phyloP scores from a whole-genome alignment of 2,113 vertebrate genomes.

The Puffinus mauretanicus region DNA sequence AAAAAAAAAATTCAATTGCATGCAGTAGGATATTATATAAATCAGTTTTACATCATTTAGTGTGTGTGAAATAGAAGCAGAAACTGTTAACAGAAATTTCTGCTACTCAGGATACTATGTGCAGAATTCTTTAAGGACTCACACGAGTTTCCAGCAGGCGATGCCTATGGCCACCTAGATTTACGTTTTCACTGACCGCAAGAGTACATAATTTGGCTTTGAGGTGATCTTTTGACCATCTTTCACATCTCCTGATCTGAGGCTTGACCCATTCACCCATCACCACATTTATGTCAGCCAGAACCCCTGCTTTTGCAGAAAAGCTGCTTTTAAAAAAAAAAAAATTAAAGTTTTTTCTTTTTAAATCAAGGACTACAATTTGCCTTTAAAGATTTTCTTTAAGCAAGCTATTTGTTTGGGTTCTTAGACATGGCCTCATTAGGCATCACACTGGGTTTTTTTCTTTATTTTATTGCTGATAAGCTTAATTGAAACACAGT shows the following conservation, averaged over 20 bases:
- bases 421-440: background rate
- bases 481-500: background rate
- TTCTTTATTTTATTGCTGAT: background rate
- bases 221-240: background rate
- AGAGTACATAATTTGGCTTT: background rate
- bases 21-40: background rate
- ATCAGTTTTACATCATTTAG: background rate
- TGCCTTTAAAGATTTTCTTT: background rate
- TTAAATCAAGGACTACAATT: background rate
- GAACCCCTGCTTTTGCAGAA: background rate
- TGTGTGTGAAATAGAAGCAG: background rate
- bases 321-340: background rate
- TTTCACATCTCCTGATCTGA: background rate
- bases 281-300: background rate
- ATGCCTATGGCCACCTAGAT: background rate
- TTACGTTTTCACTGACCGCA: background rate
- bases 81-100: background rate
- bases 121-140: background rate
- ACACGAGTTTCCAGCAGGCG: background rate
- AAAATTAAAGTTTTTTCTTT: background rate
- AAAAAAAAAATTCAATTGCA: background rate
- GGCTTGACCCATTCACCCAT: accelerated
- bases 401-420: background rate
- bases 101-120: background rate
- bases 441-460: background rate